Evolutionary conservation across 2,888 invertebrate species (phyloP), one percentile per base, ranked within the genome.

Genomic region (Sinopyrophorus schimmeli): DNA sequence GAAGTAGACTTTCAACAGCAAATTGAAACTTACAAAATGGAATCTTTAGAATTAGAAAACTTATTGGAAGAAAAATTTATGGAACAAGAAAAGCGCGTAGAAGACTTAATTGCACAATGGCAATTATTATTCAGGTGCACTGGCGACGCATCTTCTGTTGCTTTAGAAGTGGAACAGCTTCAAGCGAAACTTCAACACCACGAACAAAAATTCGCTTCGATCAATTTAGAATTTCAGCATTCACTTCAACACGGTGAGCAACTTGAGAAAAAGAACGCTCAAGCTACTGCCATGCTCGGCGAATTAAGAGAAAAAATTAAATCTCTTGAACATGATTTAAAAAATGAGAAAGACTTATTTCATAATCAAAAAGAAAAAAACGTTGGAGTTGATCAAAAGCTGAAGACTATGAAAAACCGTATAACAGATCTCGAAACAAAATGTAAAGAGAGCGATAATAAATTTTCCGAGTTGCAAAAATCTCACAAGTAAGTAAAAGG

Each of bases 391-490:
- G 59, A 74, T 14, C 71, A 75, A 53, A 75, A 75, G 55, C 64
- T 76, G 10, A 74, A 74, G 41, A 43, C 60, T 48, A 57, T 77
- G 28, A 73, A 70, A 51, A 63, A 65, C 47, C 74, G 76, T 61
- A 63, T 75, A 1, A 68, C 73, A 24, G 74, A 77, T 9, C 55
- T 76, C 18, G 74, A 77, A 54, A 69, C 67, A 18, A 73, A 73
- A 21, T 72, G 71, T 12, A 69, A 70, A 15, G 72, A 73, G n/a
- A 53, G 66, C 6, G 74, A 76, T 53, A 67, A 64, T n/a, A 70
- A 70, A 54, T 62, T 69, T 18, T 59, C 53, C 3, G 73, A 65
- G 57, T 60, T 68, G 6, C 59, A 59, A 11, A 65, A 51, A 23
- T 10, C 16, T 18, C 9, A 16, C 15, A 35, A n/a, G 44, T 42